A percentile compares a stretch with the other conserved stretches of the same genome.
These are phyloP conservation scores for Neomonachus schauinslandi DNA, from an alignment of 2,113 vertebrate genomes.

Conservation along the genomic window DNA sequence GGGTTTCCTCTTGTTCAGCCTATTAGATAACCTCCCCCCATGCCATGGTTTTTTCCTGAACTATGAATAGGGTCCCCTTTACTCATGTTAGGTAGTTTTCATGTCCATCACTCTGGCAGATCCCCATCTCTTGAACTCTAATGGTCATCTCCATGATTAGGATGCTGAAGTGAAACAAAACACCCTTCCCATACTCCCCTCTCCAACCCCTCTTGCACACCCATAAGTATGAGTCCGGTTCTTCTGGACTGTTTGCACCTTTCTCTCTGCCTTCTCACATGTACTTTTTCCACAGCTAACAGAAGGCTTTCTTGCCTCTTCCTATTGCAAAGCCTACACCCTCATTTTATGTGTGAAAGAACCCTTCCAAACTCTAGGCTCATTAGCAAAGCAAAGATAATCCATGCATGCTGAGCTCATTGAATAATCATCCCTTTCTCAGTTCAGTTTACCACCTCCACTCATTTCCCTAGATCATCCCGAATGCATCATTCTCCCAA, in stretches of 20 bases:
- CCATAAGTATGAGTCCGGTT: not conserved
- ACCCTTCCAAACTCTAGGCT: conserved; percentile 43
- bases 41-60: not conserved
- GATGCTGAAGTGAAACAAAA: not conserved
- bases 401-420: not conserved
- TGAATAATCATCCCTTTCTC: conserved; percentile 42
- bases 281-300: not conserved
- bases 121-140: not conserved
- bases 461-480: conserved; percentile 27
- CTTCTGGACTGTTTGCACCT: conserved; percentile 31
- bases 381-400: conserved; percentile 55
- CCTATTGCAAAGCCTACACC: conserved; percentile 38
- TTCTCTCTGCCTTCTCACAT: conserved; percentile 35
- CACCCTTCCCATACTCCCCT: not conserved
- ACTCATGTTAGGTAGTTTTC: not conserved
- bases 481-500: not conserved
- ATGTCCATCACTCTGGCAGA: not conserved
- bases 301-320: conserved; percentile 53
- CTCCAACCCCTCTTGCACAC: not conserved
- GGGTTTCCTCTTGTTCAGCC: not conserved
- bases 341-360: conserved; percentile 53
- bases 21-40: not conserved
- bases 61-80: not conserved
- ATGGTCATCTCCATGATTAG: not conserved
- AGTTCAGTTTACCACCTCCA: conserved; percentile 28